Evolutionary conservation across 2,888 invertebrate species (phyloP), one percentile per base, ranked within the genome.

Genomic region (Drosophila antonietae): DNA sequence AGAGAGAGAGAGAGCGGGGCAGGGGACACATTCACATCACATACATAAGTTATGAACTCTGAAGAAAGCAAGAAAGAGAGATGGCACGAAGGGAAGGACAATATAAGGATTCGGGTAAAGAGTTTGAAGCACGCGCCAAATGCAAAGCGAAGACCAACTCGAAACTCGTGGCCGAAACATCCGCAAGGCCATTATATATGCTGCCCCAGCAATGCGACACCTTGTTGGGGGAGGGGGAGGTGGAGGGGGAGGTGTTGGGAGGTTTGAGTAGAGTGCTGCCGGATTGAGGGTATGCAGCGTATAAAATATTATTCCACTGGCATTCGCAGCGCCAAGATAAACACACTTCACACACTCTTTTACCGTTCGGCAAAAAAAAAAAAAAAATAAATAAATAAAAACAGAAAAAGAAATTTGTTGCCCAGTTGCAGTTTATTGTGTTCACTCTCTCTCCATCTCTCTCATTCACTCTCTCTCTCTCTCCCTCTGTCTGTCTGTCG

Each of bases 21-120:
- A 6, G n/a, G 20, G 41, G 10, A 41, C 28, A 37, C 47, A 53
- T 43, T 60, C 64, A 56, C 33, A 57, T 51, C 59, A 65, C 81
- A 79, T 81, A 53, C 81, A 81, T 79, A 81, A 78, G 65, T 74
- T 79, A 79, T 79, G 65, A 79, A 70, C 75, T 74, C 39, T 47
- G 49, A 53, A 62, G 64, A 35, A 62, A 10, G 65, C 5, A 12
- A 9, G 65, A 43, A n/a, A 57, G 10, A 59, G 49, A 63, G 12
- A 39, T 5, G 6, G 28, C 5, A 6, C 5, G 37, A 5, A 28
- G 15, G 28, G 28, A 10, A 9, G n/a, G 49, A 14, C 1, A 14
- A 9, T 10, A n/a, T 3, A 56, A 58, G 23, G 53, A 53, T 37
- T 43, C 37, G 23, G 28, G 33, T 28, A 46, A 49, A 59, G 75